Percentiles rank a stretch among this genome's conserved stretches.
Evolutionary conservation across 1,140 invertebrate species (phyloP).

Genomic region (Triops cancriformis): DNA sequence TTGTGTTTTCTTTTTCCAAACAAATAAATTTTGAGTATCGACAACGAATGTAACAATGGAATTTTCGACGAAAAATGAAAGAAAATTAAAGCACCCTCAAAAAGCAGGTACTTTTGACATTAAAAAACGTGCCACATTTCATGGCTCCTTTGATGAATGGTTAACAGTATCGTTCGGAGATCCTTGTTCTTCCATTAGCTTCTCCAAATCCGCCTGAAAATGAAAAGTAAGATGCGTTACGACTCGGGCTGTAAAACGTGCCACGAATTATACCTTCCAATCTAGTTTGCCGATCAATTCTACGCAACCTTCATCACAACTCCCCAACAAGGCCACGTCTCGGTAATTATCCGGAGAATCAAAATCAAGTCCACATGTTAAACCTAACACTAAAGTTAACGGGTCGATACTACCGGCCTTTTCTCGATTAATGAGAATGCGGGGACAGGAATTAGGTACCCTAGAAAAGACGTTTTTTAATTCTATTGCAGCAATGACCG

Average conservation of each 20-base stretch:
- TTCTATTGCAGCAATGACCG: neutral
- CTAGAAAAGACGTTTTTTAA: conserved; percentile 42
- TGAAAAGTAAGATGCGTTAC: neutral
- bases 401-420: conserved; percentile 52
- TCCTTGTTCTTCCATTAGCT: neutral
- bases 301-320: conserved; percentile 77
- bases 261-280: conserved; percentile 51
- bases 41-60: neutral
- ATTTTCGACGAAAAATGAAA: neutral
- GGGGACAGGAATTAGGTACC: conserved; percentile 58
- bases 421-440: conserved; percentile 77
- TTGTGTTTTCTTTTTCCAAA: neutral
- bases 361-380: conserved; percentile 55
- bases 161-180: neutral
- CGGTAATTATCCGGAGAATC: conserved; percentile 54
- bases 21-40: neutral
- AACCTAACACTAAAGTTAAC: conserved; percentile 47
- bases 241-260: neutral
- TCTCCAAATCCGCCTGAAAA: neutral
- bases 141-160: neutral
- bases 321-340: conserved; percentile 78
- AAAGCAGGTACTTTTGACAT: neutral
- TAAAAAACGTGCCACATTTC: neutral
- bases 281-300: conserved; percentile 70
- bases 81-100: neutral